Evolutionary conservation across 2,113 vertebrate species (phyloP).

Genomic region (Enhydra lutris): DNA sequence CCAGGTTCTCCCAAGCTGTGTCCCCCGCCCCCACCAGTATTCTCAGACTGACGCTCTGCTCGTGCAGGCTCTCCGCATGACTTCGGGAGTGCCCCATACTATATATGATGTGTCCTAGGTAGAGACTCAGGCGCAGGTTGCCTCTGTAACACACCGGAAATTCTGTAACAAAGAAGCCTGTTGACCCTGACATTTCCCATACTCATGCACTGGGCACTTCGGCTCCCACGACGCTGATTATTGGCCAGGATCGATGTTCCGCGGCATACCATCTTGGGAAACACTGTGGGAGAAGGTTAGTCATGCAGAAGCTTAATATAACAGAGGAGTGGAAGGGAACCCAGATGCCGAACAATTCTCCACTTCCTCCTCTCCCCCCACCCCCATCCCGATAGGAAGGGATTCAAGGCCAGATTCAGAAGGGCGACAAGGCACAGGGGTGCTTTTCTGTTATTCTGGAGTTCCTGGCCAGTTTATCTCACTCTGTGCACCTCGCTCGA

Average conservation of each 20-base stretch:
- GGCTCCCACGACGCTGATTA: neutral
- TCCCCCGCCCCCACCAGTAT: accelerated
- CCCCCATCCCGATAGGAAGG: neutral
- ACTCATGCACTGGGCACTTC: accelerated
- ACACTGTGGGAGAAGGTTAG: neutral
- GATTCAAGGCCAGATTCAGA: neutral
- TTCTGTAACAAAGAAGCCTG: neutral
- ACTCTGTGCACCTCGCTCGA: neutral
- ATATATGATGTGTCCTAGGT: accelerated
- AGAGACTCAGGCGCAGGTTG: neutral
- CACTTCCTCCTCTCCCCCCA: accelerated
- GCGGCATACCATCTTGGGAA: neutral
- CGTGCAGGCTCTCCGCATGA: neutral
- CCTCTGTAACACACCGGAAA: accelerated
- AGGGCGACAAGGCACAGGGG: accelerated
- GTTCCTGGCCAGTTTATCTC: neutral
- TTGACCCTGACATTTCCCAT: neutral
- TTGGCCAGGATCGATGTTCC: too few species aligned
- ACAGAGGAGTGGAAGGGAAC: neutral
- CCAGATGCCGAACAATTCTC: neutral
- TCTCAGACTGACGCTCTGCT: neutral
- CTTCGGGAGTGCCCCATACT: neutral
- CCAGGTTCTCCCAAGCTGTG: neutral
- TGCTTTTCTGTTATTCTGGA: accelerated
- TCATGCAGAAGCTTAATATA: neutral